These are phyloP conservation scores for Gallirallus australis DNA, from an alignment of 2,797 vertebrate genomes.

Conservation along the genomic window DNA sequence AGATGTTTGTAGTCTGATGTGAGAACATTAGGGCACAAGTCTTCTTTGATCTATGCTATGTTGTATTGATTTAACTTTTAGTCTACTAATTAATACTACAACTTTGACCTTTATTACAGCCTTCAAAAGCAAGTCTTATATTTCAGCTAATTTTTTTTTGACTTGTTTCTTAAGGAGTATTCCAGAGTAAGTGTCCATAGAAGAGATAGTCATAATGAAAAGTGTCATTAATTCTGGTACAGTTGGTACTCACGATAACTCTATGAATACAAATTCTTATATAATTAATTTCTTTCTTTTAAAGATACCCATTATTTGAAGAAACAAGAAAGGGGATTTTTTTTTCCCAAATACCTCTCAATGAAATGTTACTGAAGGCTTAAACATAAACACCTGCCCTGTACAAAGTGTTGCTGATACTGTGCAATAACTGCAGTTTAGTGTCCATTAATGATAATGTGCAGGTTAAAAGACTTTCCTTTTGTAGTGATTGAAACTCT, in stretches of 20 bases:
- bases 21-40: neutral
- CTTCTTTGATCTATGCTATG: neutral
- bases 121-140: neutral
- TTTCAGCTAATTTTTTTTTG: neutral
- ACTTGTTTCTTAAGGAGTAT: neutral
- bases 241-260: neutral
- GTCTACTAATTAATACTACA: neutral
- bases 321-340: neutral
- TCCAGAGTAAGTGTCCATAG: neutral
- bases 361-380: neutral
- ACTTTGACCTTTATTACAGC: neutral
- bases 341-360: neutral
- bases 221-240: neutral
- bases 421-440: neutral
- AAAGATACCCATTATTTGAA: neutral
- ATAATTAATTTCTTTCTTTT: neutral
- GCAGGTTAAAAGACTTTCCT: neutral
- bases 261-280: neutral
- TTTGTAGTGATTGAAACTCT: neutral
- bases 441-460: neutral
- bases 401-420: neutral
- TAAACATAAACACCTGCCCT: neutral
- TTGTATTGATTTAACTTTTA: conserved; percentile 19
- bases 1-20: neutral
- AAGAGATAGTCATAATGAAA: neutral